These are phyloP conservation scores for Montipora efflorescens DNA, from an alignment of 64 coral and sea anemone genomes.

Conservation along the genomic window DNA sequence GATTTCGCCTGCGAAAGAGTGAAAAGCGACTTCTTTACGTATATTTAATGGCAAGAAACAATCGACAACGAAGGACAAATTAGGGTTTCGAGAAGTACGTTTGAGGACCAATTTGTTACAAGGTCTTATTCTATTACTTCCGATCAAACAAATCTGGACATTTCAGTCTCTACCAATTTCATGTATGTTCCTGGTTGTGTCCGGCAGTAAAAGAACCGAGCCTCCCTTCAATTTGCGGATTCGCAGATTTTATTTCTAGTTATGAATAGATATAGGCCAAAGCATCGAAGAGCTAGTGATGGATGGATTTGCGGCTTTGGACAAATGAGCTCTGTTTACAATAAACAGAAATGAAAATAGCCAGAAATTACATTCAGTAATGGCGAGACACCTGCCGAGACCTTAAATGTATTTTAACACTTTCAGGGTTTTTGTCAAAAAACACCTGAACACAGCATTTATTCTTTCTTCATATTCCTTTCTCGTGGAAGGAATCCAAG, in stretches of 20 bases:
- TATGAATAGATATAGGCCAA: not conserved
- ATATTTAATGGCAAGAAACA: not conserved
- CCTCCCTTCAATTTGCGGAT: not conserved
- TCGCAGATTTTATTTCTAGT: not conserved
- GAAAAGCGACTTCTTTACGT: not conserved
- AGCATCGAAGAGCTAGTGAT: not conserved
- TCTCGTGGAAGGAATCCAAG: too few relatives aligned
- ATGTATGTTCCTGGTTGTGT: not conserved
- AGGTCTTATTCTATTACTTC: conserved; percentile 43
- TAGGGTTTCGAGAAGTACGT: not conserved
- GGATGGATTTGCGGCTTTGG: not conserved
- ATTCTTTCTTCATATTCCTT: not conserved
- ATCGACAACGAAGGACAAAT: not conserved
- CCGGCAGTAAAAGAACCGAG: not conserved
- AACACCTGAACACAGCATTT: not conserved
- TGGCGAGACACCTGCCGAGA: conserved; percentile 3
- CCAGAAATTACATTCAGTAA: conserved; percentile 20
- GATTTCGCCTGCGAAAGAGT: not conserved
- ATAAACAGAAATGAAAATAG: conserved; percentile 59
- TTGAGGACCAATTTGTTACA: conserved; percentile 53
- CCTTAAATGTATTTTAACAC: conserved; percentile 48
- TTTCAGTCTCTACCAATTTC: conserved; percentile 36
- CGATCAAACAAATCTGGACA: conserved; percentile 62
- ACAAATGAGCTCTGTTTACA: not conserved
- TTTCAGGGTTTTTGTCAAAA: conserved; percentile 21